Evolutionary conservation across 2,888 invertebrate species (phyloP).

Genomic region (Steinernema hermaphroditum): DNA sequence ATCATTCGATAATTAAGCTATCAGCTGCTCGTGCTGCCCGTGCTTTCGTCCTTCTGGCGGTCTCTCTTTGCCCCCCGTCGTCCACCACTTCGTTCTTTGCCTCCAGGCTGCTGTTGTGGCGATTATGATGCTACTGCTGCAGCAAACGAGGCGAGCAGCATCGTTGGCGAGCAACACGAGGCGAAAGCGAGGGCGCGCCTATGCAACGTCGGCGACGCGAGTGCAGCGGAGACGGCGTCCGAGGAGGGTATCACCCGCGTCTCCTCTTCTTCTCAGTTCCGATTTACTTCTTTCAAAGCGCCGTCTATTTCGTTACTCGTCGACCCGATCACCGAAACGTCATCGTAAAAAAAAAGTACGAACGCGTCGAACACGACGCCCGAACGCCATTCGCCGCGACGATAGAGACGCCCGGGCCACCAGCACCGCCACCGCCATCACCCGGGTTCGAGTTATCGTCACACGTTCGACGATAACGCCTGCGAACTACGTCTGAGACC

Average conservation of each 20-base stretch:
- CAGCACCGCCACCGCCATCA: too few relatives aligned
- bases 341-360: too few relatives aligned
- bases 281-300: too few relatives aligned
- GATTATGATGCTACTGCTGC: neutral
- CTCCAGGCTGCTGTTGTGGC: neutral
- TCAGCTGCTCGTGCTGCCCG: slow-evolving; percentile 13
- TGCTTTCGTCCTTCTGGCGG: neutral
- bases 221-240: neutral
- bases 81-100: neutral
- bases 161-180: neutral
- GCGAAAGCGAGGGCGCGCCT: slow-evolving; percentile 26
- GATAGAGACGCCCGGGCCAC: too few relatives aligned
- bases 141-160: neutral
- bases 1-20: slow-evolving; percentile 22
- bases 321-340: too few relatives aligned
- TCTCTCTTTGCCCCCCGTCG: neutral
- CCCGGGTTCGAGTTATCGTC: too few relatives aligned
- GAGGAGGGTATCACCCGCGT: neutral
- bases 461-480: too few relatives aligned
- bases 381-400: too few relatives aligned
- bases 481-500: too few relatives aligned
- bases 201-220: neutral
- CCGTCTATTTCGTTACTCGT: too few relatives aligned
- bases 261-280: too few relatives aligned
- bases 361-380: too few relatives aligned